Evolutionary conservation across 2,888 invertebrate genomes (phyloP).

Genomic region (Cryptophagus acutangulus): DNA sequence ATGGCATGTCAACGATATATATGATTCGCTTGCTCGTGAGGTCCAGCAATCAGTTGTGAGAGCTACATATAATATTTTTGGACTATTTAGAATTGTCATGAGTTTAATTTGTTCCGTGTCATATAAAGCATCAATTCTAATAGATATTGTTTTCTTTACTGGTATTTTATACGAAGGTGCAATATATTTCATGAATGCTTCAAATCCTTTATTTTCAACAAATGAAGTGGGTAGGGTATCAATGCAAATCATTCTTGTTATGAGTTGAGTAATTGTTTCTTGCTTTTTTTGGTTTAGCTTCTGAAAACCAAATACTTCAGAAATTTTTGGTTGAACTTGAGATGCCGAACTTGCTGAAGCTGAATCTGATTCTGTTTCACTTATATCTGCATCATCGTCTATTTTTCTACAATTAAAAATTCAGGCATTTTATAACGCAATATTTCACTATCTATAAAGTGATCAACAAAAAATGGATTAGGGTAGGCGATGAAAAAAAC

Average conservation of each 20-base stretch:
- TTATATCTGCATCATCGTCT: too few species aligned
- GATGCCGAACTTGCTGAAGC: too few species aligned
- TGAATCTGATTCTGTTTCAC: too few species aligned
- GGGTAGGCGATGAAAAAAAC: too few species aligned
- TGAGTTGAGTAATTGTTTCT: conserved; percentile 16
- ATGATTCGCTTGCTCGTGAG: conserved; percentile 25
- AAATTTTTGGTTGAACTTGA: too few species aligned
- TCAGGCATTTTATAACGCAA: too few species aligned
- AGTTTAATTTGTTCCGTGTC: neutral
- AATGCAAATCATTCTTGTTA: conserved; percentile 20
- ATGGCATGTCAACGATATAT: conserved; percentile 26
- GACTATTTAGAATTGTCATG: neutral
- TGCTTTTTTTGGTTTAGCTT: conserved; percentile 20
- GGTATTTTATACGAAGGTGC: neutral
- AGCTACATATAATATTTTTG: neutral
- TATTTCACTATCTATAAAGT: too few species aligned
- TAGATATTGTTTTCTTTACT: neutral
- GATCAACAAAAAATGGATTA: too few species aligned
- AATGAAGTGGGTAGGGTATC: conserved; percentile 16
- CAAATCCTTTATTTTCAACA: conserved; percentile 6
- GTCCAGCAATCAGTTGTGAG: conserved; percentile 28
- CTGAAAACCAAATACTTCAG: too few species aligned
- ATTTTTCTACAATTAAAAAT: too few species aligned
- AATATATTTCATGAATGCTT: neutral
- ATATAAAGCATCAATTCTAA: neutral